Conservation (phyloP, 2,113 vertebrate genomes). For the Pycnonotus jocosus region DNA sequence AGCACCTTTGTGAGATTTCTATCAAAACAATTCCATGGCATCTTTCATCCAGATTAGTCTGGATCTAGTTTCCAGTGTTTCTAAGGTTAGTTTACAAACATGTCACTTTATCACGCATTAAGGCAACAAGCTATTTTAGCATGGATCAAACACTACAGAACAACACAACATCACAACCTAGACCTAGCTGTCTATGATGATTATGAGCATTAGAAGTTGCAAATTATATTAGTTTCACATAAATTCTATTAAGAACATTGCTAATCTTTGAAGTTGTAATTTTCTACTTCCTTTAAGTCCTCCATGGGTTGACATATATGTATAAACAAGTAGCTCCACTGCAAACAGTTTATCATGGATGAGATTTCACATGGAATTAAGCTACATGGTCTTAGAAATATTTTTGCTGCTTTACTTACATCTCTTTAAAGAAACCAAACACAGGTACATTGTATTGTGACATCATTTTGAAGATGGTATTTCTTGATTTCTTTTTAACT, state of each 20-base stretch:
- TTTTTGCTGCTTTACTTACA: not conserved
- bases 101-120: not conserved
- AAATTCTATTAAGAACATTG: not conserved
- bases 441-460: not conserved
- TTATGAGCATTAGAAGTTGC: not conserved
- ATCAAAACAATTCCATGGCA: not conserved
- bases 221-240: not conserved
- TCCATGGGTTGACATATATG: not conserved
- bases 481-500: not conserved
- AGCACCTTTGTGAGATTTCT: not conserved
- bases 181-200: not conserved
- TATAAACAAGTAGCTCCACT: not conserved
- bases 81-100: not conserved
- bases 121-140: not conserved
- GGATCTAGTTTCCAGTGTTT: not conserved
- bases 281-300: not conserved
- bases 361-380: not conserved
- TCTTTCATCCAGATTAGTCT: not conserved
- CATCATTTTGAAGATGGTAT: not conserved
- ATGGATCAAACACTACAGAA: not conserved
- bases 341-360: not conserved
- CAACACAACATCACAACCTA: not conserved
- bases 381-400: not conserved
- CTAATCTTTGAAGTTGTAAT: not conserved
- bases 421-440: not conserved